A percentile compares a stretch with the other conserved stretches of the same genome.
phyloP scores from a whole-genome alignment of 2,888 invertebrate genomes.

The Piscicola geometra region DNA sequence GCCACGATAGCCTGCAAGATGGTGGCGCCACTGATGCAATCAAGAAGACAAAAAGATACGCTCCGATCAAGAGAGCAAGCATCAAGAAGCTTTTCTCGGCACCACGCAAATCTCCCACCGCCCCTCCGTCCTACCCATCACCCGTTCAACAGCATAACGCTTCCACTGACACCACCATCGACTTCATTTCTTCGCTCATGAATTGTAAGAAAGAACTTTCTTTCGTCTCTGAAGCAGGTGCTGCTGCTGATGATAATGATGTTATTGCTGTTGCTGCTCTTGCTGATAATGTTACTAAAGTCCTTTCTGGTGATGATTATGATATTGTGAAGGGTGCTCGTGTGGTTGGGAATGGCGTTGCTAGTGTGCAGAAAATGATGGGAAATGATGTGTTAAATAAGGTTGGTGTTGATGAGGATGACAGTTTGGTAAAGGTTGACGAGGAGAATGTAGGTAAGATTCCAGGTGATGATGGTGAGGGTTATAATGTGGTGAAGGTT shows the following conservation, averaged over 20 bases:
- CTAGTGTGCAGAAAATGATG: not conserved
- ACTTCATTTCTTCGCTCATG: not conserved
- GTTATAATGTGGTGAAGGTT: not conserved
- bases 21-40: not conserved
- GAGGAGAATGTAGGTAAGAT: not conserved
- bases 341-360: not conserved
- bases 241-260: too few relatives aligned
- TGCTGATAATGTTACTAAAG: not conserved
- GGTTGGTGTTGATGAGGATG: not conserved
- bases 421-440: not conserved
- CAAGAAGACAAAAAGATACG: not conserved
- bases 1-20: not conserved
- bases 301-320: not conserved
- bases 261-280: not conserved
- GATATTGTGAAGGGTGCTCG: not conserved
- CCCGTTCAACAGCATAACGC: not conserved
- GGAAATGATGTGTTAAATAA: not conserved
- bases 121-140: not conserved
- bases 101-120: not conserved
- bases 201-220: not conserved
- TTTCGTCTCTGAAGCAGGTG: too few relatives aligned
- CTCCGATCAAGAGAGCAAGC: not conserved
- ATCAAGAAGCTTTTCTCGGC: not conserved
- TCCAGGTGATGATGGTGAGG: not conserved
- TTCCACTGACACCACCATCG: slow-evolving; percentile 2